Conservation (phyloP, 2,113 vertebrate species). For the Apus apus region DNA sequence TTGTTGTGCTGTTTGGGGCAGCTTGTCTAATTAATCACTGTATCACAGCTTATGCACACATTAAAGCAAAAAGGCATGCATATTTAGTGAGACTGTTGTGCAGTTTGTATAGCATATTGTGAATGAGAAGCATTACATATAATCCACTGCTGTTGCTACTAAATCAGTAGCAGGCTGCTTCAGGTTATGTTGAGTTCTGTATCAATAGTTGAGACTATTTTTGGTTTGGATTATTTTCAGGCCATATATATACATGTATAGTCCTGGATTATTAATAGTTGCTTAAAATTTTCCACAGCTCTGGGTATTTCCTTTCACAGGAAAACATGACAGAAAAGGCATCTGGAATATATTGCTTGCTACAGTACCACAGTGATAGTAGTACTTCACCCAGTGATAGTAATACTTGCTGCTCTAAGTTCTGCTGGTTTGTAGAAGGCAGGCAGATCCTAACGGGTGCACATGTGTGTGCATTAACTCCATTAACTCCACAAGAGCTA, state of each 20-base stretch:
- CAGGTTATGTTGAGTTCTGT: background rate
- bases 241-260: background rate
- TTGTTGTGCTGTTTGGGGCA: background rate
- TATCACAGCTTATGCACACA: fast-evolving
- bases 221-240: background rate
- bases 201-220: background rate
- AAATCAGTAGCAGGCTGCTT: background rate
- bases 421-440: background rate
- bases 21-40: background rate
- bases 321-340: background rate
- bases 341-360: background rate
- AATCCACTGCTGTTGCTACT: background rate
- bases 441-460: background rate
- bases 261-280: background rate
- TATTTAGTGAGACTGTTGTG: background rate
- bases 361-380: background rate
- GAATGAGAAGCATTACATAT: background rate
- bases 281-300: background rate
- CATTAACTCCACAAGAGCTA: background rate
- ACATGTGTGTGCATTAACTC: background rate
- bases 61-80: background rate
- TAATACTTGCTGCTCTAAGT: background rate
- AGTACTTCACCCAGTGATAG: background rate
- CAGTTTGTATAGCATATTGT: background rate
- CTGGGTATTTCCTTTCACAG: background rate